phyloP scores from a whole-genome alignment of 2,797 vertebrate genomes.

The Danio kyathit region DNA sequence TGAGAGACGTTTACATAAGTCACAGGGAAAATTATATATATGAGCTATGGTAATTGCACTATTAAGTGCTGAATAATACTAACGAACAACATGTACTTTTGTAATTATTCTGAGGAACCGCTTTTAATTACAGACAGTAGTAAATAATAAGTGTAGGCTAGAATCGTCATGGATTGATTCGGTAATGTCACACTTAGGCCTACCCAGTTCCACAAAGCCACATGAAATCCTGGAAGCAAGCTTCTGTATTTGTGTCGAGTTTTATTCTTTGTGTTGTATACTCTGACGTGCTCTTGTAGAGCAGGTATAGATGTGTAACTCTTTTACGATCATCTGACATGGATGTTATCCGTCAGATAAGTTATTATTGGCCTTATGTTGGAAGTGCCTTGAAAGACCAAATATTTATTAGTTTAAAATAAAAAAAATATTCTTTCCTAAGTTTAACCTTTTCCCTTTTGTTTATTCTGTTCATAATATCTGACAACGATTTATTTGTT shows the following conservation, averaged over 20 bases:
- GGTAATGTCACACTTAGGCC: not conserved
- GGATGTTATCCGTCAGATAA: conserved; percentile 67
- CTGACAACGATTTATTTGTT: too few relatives aligned
- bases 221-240: not conserved
- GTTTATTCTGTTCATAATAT: not conserved
- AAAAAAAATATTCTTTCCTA: conserved; percentile 64
- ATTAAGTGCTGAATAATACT: not conserved
- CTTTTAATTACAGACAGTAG: not conserved
- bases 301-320: conserved; percentile 50
- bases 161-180: not conserved
- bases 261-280: conserved; percentile 25
- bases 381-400: conserved; percentile 79
- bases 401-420: conserved; percentile 67
- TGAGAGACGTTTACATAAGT: not conserved
- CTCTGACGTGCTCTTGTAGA: conserved; percentile 61
- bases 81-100: conserved; percentile 11
- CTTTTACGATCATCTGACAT: conserved; percentile 23
- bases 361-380: conserved; percentile 74
- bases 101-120: conserved; percentile 34
- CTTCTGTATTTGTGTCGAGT: conserved; percentile 4
- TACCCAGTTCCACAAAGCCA: not conserved
- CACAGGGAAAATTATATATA: not conserved
- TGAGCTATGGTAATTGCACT: not conserved
- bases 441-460: conserved; percentile 23
- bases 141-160: not conserved